phyloP scores from a whole-genome alignment of 2,113 vertebrate genomes.

The Phaethornis superciliosus region DNA sequence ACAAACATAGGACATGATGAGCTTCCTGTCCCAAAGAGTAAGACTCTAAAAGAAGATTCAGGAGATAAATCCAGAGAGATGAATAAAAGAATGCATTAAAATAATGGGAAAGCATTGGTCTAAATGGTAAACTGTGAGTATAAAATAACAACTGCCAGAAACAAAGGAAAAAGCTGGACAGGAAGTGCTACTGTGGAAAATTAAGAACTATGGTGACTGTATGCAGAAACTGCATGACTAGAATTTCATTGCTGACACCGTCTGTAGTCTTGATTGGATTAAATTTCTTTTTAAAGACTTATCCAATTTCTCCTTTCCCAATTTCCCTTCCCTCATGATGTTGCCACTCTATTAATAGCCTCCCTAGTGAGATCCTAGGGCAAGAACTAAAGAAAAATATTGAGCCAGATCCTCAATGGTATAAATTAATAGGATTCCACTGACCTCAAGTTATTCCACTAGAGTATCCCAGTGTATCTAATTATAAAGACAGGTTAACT shows the following conservation, averaged over 20 bases:
- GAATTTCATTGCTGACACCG: conserved; percentile 6
- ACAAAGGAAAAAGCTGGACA: not conserved
- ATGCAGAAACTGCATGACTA: rapidly evolving
- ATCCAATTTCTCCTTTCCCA: not conserved
- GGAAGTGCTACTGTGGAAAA: not conserved
- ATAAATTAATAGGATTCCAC: conserved; percentile 40
- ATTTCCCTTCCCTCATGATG: not conserved
- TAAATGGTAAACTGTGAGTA: not conserved
- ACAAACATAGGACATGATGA: not conserved
- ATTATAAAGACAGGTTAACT: conserved; percentile 37
- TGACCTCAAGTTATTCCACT: conserved; percentile 17
- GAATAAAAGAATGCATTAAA: not conserved
- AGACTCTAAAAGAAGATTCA: not conserved
- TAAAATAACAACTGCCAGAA: not conserved
- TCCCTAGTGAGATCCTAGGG: conserved; percentile 32
- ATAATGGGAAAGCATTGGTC: not conserved
- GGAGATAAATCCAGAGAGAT: not conserved
- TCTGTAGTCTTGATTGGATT: conserved; percentile 35
- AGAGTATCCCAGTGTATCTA: conserved; percentile 3
- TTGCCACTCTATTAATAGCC: conserved; percentile 48
- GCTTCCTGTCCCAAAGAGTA: not conserved
- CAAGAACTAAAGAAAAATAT: conserved; percentile 42
- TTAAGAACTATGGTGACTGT: not conserved
- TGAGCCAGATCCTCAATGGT: conserved; percentile 21
- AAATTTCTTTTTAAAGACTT: conserved; percentile 47